Conservation (phyloP, 2,113 vertebrate species). For the Leptosomus discolor region DNA sequence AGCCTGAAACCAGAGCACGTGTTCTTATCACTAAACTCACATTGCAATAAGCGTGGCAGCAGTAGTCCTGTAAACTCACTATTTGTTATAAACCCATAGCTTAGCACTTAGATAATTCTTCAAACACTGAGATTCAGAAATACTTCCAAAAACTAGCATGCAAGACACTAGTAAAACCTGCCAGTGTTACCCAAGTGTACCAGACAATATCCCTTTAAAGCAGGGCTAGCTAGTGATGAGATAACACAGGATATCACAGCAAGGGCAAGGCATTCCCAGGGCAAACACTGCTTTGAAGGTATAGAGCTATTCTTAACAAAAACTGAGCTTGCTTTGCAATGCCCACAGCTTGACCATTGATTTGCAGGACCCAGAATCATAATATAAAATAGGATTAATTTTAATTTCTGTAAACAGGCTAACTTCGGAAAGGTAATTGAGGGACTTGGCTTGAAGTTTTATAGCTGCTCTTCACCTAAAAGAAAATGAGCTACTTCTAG, state of each 20-base stretch:
- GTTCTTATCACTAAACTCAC: accelerated
- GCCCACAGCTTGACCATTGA: background rate
- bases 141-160: background rate
- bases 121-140: background rate
- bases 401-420: background rate
- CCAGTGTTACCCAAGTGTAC: background rate
- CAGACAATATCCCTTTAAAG: background rate
- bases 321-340: background rate
- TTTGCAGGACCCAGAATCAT: background rate
- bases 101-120: background rate
- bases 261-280: background rate
- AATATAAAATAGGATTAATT: background rate
- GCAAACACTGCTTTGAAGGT: background rate
- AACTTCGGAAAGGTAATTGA: background rate
- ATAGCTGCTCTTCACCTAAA: background rate
- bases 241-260: accelerated
- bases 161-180: background rate
- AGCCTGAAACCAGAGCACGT: background rate
- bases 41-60: background rate
- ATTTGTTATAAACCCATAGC: background rate
- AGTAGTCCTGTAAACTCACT: background rate
- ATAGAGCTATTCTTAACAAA: background rate
- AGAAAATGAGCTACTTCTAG: background rate
- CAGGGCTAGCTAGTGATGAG: background rate
- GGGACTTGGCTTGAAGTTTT: background rate